Conservation (phyloP, 1,140 invertebrate genomes). For the Forficula auricularia region DNA sequence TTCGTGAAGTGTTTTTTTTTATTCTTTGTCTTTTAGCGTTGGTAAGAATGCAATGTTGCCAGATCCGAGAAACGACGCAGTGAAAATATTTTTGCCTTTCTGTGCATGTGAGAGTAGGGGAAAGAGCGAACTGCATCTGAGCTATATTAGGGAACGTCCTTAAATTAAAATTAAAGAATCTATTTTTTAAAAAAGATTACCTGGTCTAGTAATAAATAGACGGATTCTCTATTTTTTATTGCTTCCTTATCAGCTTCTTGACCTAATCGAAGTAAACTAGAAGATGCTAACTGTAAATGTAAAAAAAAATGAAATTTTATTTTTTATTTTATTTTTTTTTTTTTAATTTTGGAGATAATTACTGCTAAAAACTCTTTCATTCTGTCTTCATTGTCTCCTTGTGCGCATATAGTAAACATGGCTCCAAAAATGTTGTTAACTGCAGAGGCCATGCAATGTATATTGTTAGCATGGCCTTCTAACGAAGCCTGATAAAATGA, state of each 20-base stretch:
- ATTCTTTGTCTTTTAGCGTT: too few species aligned
- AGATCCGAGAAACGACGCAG: too few species aligned
- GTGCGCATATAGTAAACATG: conserved; percentile 85
- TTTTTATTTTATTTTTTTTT: background rate
- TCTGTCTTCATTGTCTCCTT: conserved; percentile 88
- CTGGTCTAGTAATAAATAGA: conserved; percentile 82
- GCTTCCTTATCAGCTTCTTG: conserved; percentile 91
- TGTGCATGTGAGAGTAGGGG: too few species aligned
- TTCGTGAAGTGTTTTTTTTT: too few species aligned
- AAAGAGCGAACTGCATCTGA: too few species aligned
- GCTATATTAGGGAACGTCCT: too few species aligned
- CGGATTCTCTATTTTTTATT: conserved; percentile 83
- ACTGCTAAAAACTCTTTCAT: conserved; percentile 96
- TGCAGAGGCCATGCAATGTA: conserved; percentile 89
- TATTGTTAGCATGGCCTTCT: conserved; percentile 93
- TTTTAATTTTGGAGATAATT: conserved; percentile 13
- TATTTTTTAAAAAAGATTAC: conserved; percentile 22
- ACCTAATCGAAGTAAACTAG: conserved; percentile 79
- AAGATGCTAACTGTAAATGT: conserved; percentile 59
- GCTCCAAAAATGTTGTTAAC: conserved; percentile 95
- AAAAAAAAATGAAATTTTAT: background rate
- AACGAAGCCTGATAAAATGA: conserved; percentile 80
- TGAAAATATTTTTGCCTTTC: too few species aligned
- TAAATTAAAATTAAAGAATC: background rate
- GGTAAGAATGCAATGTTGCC: too few species aligned